Base-by-base conservation (phyloP, 2,797 vertebrate species). In the Bradypus variegatus region DNA sequence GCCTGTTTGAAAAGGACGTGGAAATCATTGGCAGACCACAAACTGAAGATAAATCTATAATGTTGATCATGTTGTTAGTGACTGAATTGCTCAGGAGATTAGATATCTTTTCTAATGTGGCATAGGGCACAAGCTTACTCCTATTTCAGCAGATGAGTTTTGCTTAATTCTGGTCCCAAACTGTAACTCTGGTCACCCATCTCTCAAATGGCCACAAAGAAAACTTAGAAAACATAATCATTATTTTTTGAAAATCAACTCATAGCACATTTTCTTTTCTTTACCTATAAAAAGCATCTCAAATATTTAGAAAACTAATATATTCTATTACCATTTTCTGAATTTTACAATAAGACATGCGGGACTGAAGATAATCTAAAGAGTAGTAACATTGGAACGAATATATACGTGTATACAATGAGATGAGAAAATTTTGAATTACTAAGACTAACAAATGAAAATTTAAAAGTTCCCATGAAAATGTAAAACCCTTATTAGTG, bases 381-480 rank as follows among this genome's bases (percentile, higher is more conserved):
- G 65, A 77, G 50, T 81, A 91, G n/a, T 14, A 76, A 82, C 33
- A 50, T 15, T 69, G 75, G 53, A 93, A 76, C 72, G 19, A 77
- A 79, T 58, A 70, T 31, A 86, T 64, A 80, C 1, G 50, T 11
- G 78, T 25, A 67, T 15, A 29, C 13, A 60, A 80, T 36, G 48
- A 88, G 33, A 67, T 85, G 31, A 93, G 48, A 87, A 94, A 91
- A 88, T 18, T 50, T 23, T 84, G 76, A 77, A 19, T 86, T 77
- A 69, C 8, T 48, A 89, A 90, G 85, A 86, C 31, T 67, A 76
- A 93, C 78, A 92, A 92, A 89, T 62, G 75, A 88, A 25, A 81
- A 45, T 45, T 16, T 72, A 38, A 69, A 18, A 84, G 31, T 69
- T 89, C 84, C 19, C 29, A 73, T 85, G 83, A 86, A 95, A 82